Evolutionary conservation across 2,888 invertebrate genomes (phyloP), one percentile per base, ranked within the genome.

Genomic region (Oasisia sp.): DNA sequence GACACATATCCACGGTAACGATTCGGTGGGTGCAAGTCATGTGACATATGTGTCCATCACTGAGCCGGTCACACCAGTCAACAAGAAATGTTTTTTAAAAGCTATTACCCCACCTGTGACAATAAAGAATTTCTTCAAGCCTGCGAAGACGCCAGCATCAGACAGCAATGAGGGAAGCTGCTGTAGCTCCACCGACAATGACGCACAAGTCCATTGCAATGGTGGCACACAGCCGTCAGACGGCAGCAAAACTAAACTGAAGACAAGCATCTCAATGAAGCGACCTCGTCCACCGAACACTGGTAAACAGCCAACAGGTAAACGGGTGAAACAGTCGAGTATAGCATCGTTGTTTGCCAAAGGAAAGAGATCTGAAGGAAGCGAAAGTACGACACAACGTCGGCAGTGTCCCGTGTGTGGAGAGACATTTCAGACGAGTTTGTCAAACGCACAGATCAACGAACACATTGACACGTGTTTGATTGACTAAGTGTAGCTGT

Each of bases 401-500:
- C 50, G n/a, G 91, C 92, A 1, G 14, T 95, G 95, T 93, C 95
- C 96, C 0, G 94, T 95, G n/a, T 95, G 96, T 94, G 92, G 92
- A 32, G 93, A 94, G 89, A 92, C 93, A 44, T 96, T 95, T 94
- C 94, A 94, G 2, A 92, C 92, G 32, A 94, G 94, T 9, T 93
- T 93, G 38, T 94, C 94, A 32, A 95, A 95, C 92, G 93, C 93
- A 11, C 95, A 95, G n/a, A 93, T 96, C n/a, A 96, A 95, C 93
- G 89, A 92, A 9, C 96, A 96, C 92, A 94, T 96, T 92, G 96
- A 96, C 92, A 95, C 95, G 93, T 96, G 96, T 92, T 94, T 96
- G 89, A 95, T 95, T 93, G 93, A 93, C 44, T 93, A 90, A 91
- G 32, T 9, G 50, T 50, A 9, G 50, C 9, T 14, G 9, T 50